These are phyloP conservation scores for Hylyphantes graminicola DNA, from an alignment of 1,140 invertebrate genomes.

Conservation along the genomic window DNA sequence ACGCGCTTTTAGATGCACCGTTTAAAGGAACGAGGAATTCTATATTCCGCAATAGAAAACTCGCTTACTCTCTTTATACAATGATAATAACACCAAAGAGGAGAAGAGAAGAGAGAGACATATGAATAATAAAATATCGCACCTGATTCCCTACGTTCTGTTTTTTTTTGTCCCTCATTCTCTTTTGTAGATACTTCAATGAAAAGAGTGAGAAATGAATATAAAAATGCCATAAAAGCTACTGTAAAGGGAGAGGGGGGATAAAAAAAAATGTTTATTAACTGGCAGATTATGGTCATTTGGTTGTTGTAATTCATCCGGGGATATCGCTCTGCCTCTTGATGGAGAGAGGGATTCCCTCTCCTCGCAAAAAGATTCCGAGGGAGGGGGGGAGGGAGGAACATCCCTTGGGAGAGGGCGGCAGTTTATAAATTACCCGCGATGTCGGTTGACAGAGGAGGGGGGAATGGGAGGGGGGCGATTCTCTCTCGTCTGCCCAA, in stretches of 20 bases:
- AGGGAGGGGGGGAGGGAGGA: conserved; percentile 7
- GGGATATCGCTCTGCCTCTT: conserved; percentile 46
- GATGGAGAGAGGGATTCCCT: not conserved
- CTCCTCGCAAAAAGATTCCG: not conserved
- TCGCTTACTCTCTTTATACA: not conserved
- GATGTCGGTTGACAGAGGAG: conserved; percentile 53
- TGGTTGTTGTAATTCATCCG: conserved; percentile 58
- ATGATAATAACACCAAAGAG: not conserved
- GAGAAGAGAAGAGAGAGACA: not conserved
- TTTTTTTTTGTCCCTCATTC: not conserved
- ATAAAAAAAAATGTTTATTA: conserved; percentile 59
- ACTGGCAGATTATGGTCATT: conserved; percentile 60
- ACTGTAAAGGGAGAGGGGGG: not conserved
- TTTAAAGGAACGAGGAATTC: conserved; percentile 49
- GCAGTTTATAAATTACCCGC: conserved; percentile 63
- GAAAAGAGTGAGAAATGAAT: conserved; percentile 56
- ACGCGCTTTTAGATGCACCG: conserved; percentile 44
- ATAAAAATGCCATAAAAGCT: conserved; percentile 60
- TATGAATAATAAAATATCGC: conserved; percentile 56
- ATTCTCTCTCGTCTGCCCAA: conserved; percentile 50
- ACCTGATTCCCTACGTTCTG: conserved; percentile 29
- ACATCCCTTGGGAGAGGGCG: conserved; percentile 30
- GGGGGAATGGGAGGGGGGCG: conserved; percentile 43
- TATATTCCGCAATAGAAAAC: conserved; percentile 51
- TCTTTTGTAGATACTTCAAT: conserved; percentile 28